A percentile compares a stretch with the other conserved stretches of the same genome.
These are phyloP conservation scores for Isurus oxyrinchus DNA, from an alignment of 2,113 vertebrate genomes.

Conservation along the genomic window DNA sequence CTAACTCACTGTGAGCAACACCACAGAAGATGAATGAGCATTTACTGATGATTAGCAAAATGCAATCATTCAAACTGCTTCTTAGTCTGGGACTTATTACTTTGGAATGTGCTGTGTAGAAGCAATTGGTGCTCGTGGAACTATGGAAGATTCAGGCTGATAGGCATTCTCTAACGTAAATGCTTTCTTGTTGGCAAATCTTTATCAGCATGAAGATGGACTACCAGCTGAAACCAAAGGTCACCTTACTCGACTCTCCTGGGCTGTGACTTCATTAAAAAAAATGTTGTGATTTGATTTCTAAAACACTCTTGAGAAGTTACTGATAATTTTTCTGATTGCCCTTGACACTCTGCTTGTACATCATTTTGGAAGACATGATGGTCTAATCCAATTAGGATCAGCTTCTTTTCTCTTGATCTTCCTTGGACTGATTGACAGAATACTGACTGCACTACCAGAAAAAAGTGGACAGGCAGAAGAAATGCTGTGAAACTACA, in stretches of 20 bases:
- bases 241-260: neutral
- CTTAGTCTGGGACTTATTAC: neutral
- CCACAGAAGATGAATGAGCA: neutral
- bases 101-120: neutral
- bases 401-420: neutral
- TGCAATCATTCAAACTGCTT: neutral
- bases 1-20: neutral
- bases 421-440: conserved; percentile 17
- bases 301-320: conserved; percentile 25
- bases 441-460: neutral
- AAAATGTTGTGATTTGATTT: conserved; percentile 29
- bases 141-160: neutral
- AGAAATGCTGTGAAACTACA: neutral
- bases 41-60: conserved; percentile 1
- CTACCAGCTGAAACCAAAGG: neutral
- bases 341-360: neutral
- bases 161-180: neutral
- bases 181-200: neutral
- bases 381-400: conserved; percentile 11
- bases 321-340: conserved; percentile 31
- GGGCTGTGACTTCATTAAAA: neutral
- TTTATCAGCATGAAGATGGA: neutral
- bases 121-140: neutral
- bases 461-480: neutral
- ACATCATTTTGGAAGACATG: neutral